Evolutionary conservation across 2,888 invertebrate species (phyloP), one percentile per base, ranked within the genome.

Genomic region (Camponotus fellah): DNA sequence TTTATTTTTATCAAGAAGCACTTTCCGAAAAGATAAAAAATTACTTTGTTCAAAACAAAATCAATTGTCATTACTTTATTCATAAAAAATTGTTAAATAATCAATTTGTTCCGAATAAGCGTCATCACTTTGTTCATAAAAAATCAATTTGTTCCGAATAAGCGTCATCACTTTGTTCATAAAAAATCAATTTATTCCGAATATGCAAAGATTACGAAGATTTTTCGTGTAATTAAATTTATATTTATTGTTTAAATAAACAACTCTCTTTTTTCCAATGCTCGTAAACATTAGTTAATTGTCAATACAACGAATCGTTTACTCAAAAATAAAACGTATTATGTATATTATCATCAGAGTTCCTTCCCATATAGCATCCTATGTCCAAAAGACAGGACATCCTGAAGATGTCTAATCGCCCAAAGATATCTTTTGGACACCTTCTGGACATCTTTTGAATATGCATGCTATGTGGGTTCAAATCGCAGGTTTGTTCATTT

Each of bases 1-100:
- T 69, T 69, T 58, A 77, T 58, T 77, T 77, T 69, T 69, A 58
- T 0, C 56, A 9, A 26, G 32, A n/a, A 0, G 21, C 3, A 17
- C 17, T 12, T 60, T 2, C 9, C 26, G 17, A 60, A 17, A 76
- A 9, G 10, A 60, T 32, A 12, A 37, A 26, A 26, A 2, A 26
- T 26, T 26, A 26, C 26, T 26, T 26, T 26, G 26, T 26, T 26
- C 26, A 26, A 26, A 26, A 26, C 26, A 26, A 26, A 26, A 26
- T 26, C 26, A 26, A 26, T 26, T 26, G 26, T 26, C 26, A 26
- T 26, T 2, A 26, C 26, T 26, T 26, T 26, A 26, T 26, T 26
- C 26, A 26, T 26, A 26, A 26, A 26, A 26, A 26, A 26, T n/a
- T n/a, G n/a, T n/a, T n/a, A n/a, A n/a, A n/a, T n/a, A n/a, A n/a